These are phyloP conservation scores for Ecliptopera silaceata DNA, from an alignment of 2,888 invertebrate species.

Conservation along the genomic window DNA sequence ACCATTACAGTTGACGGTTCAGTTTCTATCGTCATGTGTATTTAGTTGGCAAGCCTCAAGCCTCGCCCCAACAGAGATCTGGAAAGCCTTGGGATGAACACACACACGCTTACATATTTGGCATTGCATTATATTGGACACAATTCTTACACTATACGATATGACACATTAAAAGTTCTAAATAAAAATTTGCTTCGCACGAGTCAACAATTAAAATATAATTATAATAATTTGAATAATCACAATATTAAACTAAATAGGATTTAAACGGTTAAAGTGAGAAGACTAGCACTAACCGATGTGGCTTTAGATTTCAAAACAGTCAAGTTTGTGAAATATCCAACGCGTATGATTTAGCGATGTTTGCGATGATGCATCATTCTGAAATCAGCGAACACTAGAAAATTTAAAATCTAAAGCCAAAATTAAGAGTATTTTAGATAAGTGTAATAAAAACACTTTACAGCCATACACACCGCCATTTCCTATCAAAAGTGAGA, in stretches of 20 bases:
- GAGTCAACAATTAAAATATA: constrained; percentile 60
- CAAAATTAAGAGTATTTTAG: constrained; percentile 29
- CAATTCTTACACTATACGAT: constrained; percentile 52
- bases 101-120: constrained; percentile 42
- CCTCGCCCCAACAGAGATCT: neutral
- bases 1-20: too few relatives aligned
- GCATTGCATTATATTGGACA: constrained; percentile 47
- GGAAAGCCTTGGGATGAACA: constrained; percentile 20
- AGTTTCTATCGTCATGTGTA: neutral
- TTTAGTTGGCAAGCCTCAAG: too few relatives aligned
- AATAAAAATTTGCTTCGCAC: constrained; percentile 49
- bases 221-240: constrained; percentile 46
- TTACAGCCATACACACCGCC: neutral
- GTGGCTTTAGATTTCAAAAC: constrained; percentile 15
- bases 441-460: constrained; percentile 18
- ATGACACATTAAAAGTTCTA: constrained; percentile 55
- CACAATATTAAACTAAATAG: constrained; percentile 54
- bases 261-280: constrained; percentile 35
- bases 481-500: neutral
- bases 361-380: too few relatives aligned
- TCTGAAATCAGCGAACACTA: neutral
- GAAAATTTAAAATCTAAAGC: constrained; percentile 11
- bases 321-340: too few relatives aligned
- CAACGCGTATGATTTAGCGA: too few relatives aligned
- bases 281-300: constrained; percentile 46